Percentiles rank a stretch among this genome's conserved stretches.
Evolutionary conservation across 2,797 vertebrate genomes (phyloP).

Genomic region (Coregonus sp.): DNA sequence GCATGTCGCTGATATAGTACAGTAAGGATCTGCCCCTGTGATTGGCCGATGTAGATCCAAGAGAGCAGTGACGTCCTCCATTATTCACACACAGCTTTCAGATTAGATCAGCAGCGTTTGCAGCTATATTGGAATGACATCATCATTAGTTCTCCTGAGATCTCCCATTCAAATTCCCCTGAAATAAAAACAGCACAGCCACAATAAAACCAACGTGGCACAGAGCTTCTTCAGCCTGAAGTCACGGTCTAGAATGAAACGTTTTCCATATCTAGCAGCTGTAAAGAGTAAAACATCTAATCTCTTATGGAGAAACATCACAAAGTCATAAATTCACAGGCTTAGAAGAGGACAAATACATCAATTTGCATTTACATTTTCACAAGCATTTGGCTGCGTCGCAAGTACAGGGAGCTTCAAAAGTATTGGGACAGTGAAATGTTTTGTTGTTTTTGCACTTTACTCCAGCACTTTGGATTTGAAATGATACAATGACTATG

Average conservation of each 20-base stretch:
- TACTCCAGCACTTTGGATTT: too few relatives aligned
- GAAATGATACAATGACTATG: too few relatives aligned
- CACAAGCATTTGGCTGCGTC: constrained; percentile 43
- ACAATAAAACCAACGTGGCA: constrained; percentile 24
- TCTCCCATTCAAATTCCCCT: constrained; percentile 56
- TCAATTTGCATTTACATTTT: constrained; percentile 46
- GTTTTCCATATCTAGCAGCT: constrained; percentile 53
- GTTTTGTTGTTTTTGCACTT: too few relatives aligned
- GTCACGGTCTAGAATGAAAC: constrained; percentile 37
- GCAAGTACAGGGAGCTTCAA: background rate
- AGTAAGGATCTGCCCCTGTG: constrained; percentile 14
- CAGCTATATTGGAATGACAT: constrained; percentile 62
- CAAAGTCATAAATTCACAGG: constrained; percentile 55
- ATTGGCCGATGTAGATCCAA: background rate
- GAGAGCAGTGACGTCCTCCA: background rate
- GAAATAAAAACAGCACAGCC: constrained; percentile 47
- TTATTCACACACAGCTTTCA: background rate
- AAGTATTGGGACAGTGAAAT: too few relatives aligned
- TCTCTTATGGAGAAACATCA: constrained; percentile 26
- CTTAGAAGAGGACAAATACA: constrained; percentile 18
- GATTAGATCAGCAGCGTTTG: constrained; percentile 27
- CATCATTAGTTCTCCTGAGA: constrained; percentile 75
- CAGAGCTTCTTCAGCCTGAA: constrained; percentile 51
- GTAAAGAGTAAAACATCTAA: constrained; percentile 41
- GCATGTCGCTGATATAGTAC: constrained; percentile 22